These are phyloP conservation scores for Podocnemis expansa DNA, from an alignment of 2,113 vertebrate genomes.

Conservation along the genomic window DNA sequence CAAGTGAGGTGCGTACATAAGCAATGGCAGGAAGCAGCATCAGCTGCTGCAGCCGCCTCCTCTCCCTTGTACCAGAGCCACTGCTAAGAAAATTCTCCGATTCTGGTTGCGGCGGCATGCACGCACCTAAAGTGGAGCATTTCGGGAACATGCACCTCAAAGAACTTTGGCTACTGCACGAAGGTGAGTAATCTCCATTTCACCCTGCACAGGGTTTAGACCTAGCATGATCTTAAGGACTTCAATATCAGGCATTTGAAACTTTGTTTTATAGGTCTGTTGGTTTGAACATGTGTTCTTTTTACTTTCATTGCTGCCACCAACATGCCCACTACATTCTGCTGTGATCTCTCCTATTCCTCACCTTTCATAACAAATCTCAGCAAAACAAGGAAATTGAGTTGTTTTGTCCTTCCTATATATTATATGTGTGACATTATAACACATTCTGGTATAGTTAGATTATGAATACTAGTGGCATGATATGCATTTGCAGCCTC, in stretches of 20 bases:
- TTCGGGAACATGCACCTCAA: no score
- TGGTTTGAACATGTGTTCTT: background rate
- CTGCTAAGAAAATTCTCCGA: no score
- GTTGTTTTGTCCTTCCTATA: background rate
- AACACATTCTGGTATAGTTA: background rate
- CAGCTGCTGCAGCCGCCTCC: no score
- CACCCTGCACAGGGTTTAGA: background rate
- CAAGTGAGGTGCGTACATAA: no score
- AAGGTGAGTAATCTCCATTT: no score
- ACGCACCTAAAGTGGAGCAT: no score
- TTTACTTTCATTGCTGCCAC: background rate
- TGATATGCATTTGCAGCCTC: background rate
- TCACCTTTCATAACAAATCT: background rate
- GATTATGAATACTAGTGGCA: background rate
- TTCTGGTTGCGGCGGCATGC: no score
- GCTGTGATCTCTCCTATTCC: background rate
- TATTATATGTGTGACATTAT: rapidly evolving
- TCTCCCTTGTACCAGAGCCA: no score
- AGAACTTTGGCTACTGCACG: no score
- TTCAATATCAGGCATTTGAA: background rate
- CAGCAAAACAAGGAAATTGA: background rate
- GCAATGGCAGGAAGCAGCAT: no score
- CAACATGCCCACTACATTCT: background rate
- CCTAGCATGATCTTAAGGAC: background rate
- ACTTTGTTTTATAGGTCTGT: background rate